Conservation (phyloP, 2,888 invertebrate genomes). For the Choreutis nemorana region DNA sequence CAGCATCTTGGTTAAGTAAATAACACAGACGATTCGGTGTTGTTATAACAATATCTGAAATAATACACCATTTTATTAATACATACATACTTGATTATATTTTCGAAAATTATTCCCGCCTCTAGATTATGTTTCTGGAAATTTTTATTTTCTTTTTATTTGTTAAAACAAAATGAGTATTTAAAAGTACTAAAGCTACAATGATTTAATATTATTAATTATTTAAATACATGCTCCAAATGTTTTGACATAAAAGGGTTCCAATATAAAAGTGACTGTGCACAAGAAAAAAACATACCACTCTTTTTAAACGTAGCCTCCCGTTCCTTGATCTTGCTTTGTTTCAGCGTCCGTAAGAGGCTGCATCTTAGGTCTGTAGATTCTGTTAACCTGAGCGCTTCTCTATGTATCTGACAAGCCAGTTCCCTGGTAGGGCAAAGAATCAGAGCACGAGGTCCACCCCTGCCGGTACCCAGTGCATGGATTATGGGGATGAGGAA, state of each 20-base stretch:
- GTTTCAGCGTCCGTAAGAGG: constrained; percentile 81
- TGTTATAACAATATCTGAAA: constrained; percentile 88
- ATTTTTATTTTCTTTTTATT: no score
- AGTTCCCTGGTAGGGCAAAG: constrained; percentile 94
- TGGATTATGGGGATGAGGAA: constrained; percentile 91
- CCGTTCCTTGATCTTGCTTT: constrained; percentile 75
- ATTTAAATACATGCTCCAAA: no score
- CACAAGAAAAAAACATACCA: constrained; percentile 69
- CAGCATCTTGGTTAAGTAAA: constrained; percentile 80
- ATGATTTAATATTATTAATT: no score
- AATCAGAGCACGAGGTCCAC: constrained; percentile 86
- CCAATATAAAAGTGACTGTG: no score
- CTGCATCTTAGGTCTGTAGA: constrained; percentile 77
- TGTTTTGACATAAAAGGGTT: no score
- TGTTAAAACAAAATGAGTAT: no score
- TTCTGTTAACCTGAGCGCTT: constrained; percentile 78
- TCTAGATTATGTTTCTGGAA: no score
- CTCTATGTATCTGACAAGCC: constrained; percentile 88
- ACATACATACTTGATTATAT: no score
- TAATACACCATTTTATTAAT: no score
- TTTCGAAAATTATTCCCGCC: no score
- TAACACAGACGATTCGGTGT: constrained; percentile 94
- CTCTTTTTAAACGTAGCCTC: constrained; percentile 78
- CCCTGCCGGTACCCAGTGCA: constrained; percentile 71
- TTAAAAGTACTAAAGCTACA: no score